phyloP scores from a whole-genome alignment of 1,140 invertebrate species.

The Pogonomyrmex barbatus region DNA sequence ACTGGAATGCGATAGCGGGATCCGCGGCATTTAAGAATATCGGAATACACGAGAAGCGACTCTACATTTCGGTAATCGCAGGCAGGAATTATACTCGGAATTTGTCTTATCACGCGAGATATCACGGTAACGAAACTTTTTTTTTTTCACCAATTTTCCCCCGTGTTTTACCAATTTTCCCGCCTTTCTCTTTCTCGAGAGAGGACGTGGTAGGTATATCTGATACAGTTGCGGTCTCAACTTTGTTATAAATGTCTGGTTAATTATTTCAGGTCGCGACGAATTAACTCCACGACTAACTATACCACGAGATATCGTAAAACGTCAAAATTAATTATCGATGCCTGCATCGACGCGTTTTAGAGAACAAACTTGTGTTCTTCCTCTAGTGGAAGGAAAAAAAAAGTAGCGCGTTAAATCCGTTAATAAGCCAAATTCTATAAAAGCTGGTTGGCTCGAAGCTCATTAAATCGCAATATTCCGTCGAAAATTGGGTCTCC shows the following conservation, averaged over 20 bases:
- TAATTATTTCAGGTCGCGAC: not conserved
- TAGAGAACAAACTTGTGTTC: slow-evolving; percentile 1
- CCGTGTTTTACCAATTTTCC: too few relatives aligned
- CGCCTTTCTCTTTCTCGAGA: not conserved
- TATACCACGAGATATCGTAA: not conserved
- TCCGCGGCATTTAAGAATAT: slow-evolving; percentile 61
- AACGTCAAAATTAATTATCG: slow-evolving; percentile 13
- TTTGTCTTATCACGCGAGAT: slow-evolving; percentile 2
- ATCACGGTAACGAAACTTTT: not conserved
- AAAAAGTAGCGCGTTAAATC: not conserved
- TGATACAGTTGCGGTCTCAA: not conserved
- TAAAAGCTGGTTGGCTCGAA: not conserved
- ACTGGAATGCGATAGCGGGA: slow-evolving; percentile 60
- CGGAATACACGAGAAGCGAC: not conserved
- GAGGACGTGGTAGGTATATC: not conserved
- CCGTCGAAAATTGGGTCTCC: slow-evolving; percentile 44
- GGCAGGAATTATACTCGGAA: not conserved
- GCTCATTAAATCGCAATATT: slow-evolving; percentile 54
- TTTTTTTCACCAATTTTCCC: too few relatives aligned
- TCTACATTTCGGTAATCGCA: slow-evolving; percentile 55
- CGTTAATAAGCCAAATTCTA: slow-evolving; percentile 1
- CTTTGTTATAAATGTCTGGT: not conserved
- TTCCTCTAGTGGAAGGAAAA: not conserved
- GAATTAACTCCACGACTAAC: not conserved
- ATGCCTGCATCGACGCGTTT: not conserved